Evolutionary conservation across 2,113 vertebrate species (phyloP), one percentile per base, ranked within the genome.

Genomic region (Mobula birostris): DNA sequence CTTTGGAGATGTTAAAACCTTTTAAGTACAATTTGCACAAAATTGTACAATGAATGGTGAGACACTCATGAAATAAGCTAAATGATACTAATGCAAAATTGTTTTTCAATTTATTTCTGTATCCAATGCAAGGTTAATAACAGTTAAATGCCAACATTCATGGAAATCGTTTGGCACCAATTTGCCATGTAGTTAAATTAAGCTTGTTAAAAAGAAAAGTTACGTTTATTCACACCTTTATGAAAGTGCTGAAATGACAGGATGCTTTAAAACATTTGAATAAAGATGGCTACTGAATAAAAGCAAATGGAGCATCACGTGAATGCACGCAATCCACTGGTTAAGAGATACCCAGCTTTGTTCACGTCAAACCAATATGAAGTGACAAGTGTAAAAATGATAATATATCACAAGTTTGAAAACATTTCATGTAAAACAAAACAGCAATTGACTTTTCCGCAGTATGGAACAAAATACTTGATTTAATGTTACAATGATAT

Each of bases 191-290:
- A 91, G 68, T 36, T 68, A 91, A 70, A 68, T 40, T 32, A 91
- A 36, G n/a, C 88, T 66, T 7, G 17, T 19, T 12, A 1, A 6
- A 70, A 29, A 19, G 40, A 70, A 91, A 90, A 90, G 61, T 36
- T 66, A 70, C n/a, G 36, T 91, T 36, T 40, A 66, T 91, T 91
- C 63, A 36, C 88, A 68, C 29, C 66, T 91, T 70, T 91, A n/a
- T 19, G 66, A 29, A 29, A 61, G 11, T 88, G 83, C 83, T 36
- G 63, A 91, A 91, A 36, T n/a, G 70, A 7, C n/a, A 91, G 12
- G 63, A 91, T 91, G 14, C 32, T 91, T 68, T 17, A 17, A 32
- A 63, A 29, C 32, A 36, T 36, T n/a, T 21, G n/a, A 36, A 36
- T 36, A 63, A 32, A 66, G 21, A n/a, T 90, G 63, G 88, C 32